Conservation (phyloP, 2,113 vertebrate genomes). For the Equus przewalskii region DNA sequence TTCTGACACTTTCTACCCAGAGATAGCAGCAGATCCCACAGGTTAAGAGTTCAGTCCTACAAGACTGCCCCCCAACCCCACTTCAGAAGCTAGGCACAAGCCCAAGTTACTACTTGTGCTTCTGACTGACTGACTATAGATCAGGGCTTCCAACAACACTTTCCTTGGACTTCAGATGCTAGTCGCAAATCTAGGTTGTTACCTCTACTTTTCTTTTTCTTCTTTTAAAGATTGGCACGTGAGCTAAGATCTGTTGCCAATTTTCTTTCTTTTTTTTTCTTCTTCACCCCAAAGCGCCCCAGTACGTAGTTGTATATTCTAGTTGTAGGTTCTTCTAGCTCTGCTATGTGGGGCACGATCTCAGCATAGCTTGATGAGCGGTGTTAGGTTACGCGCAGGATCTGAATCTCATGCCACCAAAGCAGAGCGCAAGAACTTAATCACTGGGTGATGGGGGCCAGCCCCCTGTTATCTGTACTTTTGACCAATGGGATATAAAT, state of each 20-base stretch:
- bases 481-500: not conserved
- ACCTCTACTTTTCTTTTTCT: not conserved
- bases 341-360: too few relatives aligned
- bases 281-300: too few relatives aligned
- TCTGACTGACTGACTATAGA: not conserved
- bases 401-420: too few relatives aligned
- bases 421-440: too few relatives aligned
- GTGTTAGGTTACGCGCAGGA: too few relatives aligned
- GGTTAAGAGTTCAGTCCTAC: not conserved
- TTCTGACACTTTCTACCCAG: not conserved
- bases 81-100: not conserved
- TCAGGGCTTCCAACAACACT: not conserved
- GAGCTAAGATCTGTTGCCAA: too few relatives aligned
- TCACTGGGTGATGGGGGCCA: too few relatives aligned
- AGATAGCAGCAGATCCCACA: not conserved
- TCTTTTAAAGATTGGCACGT: too few relatives aligned
- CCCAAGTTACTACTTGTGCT: not conserved
- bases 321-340: too few relatives aligned
- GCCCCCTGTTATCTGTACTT: not conserved
- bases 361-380: too few relatives aligned
- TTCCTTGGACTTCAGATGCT: not conserved
- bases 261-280: too few relatives aligned
- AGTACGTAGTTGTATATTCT: too few relatives aligned
- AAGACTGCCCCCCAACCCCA: accelerated
- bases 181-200: not conserved